Percentiles rank a stretch among this genome's conserved stretches.
phyloP scores from a whole-genome alignment of 2,113 vertebrate species.

The Melanostigma gelatinosum region DNA sequence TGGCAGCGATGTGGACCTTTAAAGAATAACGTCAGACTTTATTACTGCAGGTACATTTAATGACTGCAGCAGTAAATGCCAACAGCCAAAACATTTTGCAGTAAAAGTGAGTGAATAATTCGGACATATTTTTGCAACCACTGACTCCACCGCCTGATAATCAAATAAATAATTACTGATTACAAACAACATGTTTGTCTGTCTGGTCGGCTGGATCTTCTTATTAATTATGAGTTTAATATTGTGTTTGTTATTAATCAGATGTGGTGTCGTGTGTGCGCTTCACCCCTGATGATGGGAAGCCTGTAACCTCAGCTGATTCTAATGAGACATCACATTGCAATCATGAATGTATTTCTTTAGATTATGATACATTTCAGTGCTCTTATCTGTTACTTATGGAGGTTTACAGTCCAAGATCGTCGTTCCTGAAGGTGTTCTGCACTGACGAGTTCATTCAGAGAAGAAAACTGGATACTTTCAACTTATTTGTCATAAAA shows the following conservation, averaged over 20 bases:
- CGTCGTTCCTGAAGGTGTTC: neutral
- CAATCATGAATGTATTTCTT: neutral
- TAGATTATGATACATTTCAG: too few species aligned
- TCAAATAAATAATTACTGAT: too few species aligned
- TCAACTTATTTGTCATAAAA: conserved; percentile 7
- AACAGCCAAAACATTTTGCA: neutral
- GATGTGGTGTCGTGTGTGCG: conserved; percentile 4
- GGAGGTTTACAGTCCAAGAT: neutral
- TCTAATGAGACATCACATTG: neutral
- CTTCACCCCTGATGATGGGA: neutral
- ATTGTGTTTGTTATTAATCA: conserved; percentile 18
- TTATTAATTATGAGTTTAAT: neutral
- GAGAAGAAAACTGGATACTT: neutral
- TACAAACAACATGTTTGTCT: neutral
- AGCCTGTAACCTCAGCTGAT: neutral
- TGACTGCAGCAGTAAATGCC: neutral
- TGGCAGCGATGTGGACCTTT: neutral
- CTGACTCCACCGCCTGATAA: too few species aligned
- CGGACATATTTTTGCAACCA: too few species aligned
- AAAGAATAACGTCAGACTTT: too few species aligned
- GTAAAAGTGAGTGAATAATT: neutral
- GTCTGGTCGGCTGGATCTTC: too few species aligned
- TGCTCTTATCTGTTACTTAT: neutral
- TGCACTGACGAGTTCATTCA: neutral
- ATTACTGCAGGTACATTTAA: too few species aligned